Evolutionary conservation across 2,888 invertebrate genomes (phyloP).

Genomic region (Cataglyphis rosenhaueri): DNA sequence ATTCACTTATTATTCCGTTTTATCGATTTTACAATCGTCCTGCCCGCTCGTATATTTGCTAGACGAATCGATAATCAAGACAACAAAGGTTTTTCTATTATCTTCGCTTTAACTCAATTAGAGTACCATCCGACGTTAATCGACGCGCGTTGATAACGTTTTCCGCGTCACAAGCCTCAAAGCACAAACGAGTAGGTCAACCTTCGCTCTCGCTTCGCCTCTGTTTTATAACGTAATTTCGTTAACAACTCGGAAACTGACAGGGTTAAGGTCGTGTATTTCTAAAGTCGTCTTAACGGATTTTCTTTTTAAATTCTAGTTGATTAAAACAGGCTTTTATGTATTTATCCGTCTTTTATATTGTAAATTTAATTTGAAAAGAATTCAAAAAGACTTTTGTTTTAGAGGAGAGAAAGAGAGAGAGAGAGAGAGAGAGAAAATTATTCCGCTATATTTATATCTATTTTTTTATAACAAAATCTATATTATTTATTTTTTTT

Average conservation of each 20-base stretch:
- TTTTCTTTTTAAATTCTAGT: background rate
- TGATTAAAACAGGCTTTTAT: background rate
- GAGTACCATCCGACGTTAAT: constrained; percentile 60
- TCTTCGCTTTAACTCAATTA: constrained; percentile 55
- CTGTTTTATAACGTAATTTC: constrained; percentile 60
- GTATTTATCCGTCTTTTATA: background rate
- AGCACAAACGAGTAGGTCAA: constrained; percentile 50
- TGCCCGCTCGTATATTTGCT: constrained; percentile 2
- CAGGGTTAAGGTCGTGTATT: constrained; percentile 57
- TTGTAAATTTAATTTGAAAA: background rate
- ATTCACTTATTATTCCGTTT: constrained; percentile 4
- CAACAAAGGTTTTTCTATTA: constrained; percentile 55
- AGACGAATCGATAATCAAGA: constrained; percentile 39
- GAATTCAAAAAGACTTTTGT: background rate
- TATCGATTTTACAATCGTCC: constrained; percentile 38
- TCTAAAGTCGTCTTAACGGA: background rate
- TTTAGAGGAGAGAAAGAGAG: background rate
- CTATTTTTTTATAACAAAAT: background rate
- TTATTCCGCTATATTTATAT: background rate
- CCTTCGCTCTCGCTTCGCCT: constrained; percentile 40
- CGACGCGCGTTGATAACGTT: constrained; percentile 68
- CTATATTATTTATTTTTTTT: background rate
- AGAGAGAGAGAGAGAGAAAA: background rate
- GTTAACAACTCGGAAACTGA: constrained; percentile 55
- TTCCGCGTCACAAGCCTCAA: constrained; percentile 58